phyloP scores from a whole-genome alignment of 2,888 invertebrate species.

The Luffia ferchaultella region DNA sequence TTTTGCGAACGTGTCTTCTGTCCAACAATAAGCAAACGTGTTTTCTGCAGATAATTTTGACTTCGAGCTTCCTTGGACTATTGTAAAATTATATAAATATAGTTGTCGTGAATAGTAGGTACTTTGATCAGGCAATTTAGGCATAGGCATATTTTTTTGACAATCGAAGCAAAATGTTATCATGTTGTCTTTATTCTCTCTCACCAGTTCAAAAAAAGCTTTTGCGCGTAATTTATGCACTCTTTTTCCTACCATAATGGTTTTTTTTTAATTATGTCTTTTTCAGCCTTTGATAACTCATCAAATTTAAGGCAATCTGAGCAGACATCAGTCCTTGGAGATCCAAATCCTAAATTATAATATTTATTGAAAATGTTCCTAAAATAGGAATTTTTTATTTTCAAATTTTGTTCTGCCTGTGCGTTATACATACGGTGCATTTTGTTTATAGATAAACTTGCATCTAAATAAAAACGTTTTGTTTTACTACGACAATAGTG shows the following conservation, averaged over 20 bases:
- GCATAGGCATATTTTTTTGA: slow-evolving; percentile 8
- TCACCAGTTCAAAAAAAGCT: slow-evolving; percentile 1
- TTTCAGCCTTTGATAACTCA: slow-evolving; percentile 6
- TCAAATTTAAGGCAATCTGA: slow-evolving; percentile 8
- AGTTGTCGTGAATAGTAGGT: slow-evolving; percentile 6
- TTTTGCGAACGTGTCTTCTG: slow-evolving; percentile 15
- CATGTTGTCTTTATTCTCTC: neutral
- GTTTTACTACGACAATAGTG: neutral
- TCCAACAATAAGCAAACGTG: slow-evolving; percentile 15
- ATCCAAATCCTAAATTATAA: slow-evolving; percentile 11
- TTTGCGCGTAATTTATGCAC: slow-evolving; percentile 7
- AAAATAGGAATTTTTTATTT: neutral
- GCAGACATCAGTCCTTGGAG: slow-evolving; percentile 9
- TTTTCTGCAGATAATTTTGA: slow-evolving; percentile 6
- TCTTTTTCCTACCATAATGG: slow-evolving; percentile 3
- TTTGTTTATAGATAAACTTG: neutral
- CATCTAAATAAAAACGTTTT: neutral
- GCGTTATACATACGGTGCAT: neutral
- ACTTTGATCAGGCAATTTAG: slow-evolving; percentile 8
- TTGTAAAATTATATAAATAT: slow-evolving; percentile 12
- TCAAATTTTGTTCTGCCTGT: neutral
- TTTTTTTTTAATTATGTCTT: neutral
- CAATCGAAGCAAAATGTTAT: slow-evolving; percentile 7
- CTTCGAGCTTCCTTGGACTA: slow-evolving; percentile 7
- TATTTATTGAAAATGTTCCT: slow-evolving; percentile 3